Conservation (phyloP, 2,113 vertebrate genomes). For the Psephotus haematonotus region DNA sequence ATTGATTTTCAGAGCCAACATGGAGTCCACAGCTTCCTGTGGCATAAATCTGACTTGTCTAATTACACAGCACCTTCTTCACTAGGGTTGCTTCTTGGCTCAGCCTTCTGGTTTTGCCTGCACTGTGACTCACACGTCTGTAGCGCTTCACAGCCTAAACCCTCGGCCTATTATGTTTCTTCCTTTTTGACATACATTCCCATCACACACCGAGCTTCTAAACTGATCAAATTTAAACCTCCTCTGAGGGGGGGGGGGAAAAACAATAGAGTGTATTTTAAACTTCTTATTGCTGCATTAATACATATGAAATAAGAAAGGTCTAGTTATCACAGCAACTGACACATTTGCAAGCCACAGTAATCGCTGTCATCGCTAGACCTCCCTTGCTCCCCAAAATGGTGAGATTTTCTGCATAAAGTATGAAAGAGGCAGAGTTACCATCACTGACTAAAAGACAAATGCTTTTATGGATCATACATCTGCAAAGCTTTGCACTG, state of each 20-base stretch:
- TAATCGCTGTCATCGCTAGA: not conserved
- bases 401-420: not conserved
- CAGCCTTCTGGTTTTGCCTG: not conserved
- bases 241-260: not conserved
- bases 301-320: not conserved
- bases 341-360: not conserved
- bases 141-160: not conserved
- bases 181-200: not conserved
- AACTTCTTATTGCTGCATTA: not conserved
- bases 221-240: not conserved
- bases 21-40: not conserved
- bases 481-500: not conserved
- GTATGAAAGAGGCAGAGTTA: not conserved
- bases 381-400: not conserved
- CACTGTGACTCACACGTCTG: not conserved
- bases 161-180: not conserved
- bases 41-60: not conserved
- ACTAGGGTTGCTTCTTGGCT: not conserved
- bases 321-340: not conserved
- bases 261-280: not conserved
- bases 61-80: not conserved
- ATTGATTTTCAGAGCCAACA: constrained; percentile 12
- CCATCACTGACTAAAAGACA: not conserved
- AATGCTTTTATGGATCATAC: not conserved
- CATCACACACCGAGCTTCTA: not conserved